Base-by-base conservation (phyloP, 2,113 vertebrate genomes). In the Amia ocellicauda region DNA sequence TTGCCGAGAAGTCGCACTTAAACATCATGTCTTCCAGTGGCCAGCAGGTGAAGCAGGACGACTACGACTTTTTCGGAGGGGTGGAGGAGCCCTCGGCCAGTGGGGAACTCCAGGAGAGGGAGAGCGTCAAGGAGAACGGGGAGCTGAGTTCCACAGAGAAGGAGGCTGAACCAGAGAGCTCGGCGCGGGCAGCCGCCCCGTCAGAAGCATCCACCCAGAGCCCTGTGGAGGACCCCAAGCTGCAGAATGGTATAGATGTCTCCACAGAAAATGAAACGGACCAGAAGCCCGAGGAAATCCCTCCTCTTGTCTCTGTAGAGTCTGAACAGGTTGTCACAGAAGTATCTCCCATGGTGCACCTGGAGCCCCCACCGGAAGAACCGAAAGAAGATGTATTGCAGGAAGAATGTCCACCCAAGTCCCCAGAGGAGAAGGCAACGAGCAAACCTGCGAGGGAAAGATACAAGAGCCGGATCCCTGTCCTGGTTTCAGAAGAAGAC, bases 1-100 rank as follows among this genome's bases (percentile, higher is more conserved):
- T 98, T 13, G 93, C 94, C 0, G 96, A 98, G 84, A 97, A 94
- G 58, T 92, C 93, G 4, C 96, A 98, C 78, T 82, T 94, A 13
- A 98, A 98, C 0, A 83, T 98, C 64, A 98, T 98, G 96, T 96
- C 93, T 75, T 97, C 96, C 53, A 74, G 84, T 0, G 86, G 88
- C 41, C 91, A 91, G 74, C 74, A 85, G 63, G 63, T 79, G 11
- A 88, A 79, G 47, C 83, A 89, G 0, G 87, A 87, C 59, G 90
- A 92, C 9, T 79, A 75, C 69, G 79, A 86, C 42, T 69, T 78
- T 13, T 71, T 71, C 0, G 70, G 83, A 0, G 76, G 78, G 61
- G 75, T 80, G 16, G 87, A 83, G 62, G 86, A 88, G 36, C 55
- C 69, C 13, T 75, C 78, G 16, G 36, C 78, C 0, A 85, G 88